These are phyloP conservation scores for Brienomyrus brachyistius DNA, from an alignment of 2,113 vertebrate genomes.

Conservation along the genomic window DNA sequence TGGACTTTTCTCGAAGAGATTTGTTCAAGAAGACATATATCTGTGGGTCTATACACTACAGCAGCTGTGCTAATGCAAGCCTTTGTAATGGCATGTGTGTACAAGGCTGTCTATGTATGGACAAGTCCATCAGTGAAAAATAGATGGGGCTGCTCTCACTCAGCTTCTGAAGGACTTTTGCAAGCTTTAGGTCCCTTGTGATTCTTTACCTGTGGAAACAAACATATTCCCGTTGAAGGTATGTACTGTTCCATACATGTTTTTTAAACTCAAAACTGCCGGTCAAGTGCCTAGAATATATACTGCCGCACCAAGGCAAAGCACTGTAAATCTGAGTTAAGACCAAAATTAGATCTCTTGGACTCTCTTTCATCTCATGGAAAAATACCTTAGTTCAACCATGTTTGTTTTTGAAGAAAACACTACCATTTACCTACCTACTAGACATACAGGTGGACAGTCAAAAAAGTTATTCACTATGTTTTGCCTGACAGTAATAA, in stretches of 20 bases:
- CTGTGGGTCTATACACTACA: not conserved
- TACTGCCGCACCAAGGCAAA: too few relatives aligned
- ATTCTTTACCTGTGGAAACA: slow-evolving; percentile 4
- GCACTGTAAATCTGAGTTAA: too few relatives aligned
- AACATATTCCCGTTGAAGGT: not conserved
- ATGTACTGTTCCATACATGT: not conserved
- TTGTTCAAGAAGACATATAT: not conserved
- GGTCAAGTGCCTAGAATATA: not conserved
- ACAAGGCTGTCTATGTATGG: not conserved
- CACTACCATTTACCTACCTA: not conserved
- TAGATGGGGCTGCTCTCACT: not conserved
- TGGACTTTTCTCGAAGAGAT: not conserved
- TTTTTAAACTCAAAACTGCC: not conserved
- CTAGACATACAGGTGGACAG: not conserved
- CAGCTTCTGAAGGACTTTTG: slow-evolving; percentile 3
- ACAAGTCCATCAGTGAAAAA: not conserved
- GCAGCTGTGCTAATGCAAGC: not conserved
- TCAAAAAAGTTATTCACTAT: not conserved
- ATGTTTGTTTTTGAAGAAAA: not conserved
- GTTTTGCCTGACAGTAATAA: not conserved
- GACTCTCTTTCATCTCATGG: not conserved
- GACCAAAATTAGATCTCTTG: too few relatives aligned
- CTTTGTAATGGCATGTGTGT: not conserved
- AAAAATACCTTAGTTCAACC: not conserved
- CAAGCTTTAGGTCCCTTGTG: not conserved